phyloP scores from a whole-genome alignment of 2,113 vertebrate species.

The Catharus fuscescens region DNA sequence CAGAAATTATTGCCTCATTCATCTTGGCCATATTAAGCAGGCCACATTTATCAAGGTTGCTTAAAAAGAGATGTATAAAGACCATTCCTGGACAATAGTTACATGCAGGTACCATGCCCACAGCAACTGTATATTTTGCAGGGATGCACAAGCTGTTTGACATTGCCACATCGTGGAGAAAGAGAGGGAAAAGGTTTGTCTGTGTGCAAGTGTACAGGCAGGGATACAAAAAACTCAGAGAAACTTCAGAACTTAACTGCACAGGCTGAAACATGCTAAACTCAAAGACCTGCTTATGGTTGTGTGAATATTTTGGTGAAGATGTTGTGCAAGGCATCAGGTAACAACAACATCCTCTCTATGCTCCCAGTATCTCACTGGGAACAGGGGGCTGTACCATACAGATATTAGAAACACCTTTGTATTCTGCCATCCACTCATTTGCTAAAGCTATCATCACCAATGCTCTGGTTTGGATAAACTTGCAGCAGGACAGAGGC shows the following conservation, averaged over 20 bases:
- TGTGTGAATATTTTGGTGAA: neutral
- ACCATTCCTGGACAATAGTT: constrained; percentile 5
- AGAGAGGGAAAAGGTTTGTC: neutral
- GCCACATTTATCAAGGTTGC: constrained; percentile 56
- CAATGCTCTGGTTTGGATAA: neutral
- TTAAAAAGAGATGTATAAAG: constrained; percentile 28
- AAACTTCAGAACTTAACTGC: neutral
- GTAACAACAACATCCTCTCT: neutral
- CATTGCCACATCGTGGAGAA: neutral
- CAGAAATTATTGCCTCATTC: constrained; percentile 72
- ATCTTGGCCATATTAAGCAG: constrained; percentile 64
- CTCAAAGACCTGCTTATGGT: neutral
- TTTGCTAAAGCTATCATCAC: neutral
- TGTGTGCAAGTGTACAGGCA: neutral
- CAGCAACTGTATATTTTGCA: neutral
- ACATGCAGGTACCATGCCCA: neutral
- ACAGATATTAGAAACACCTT: neutral
- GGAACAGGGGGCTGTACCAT: neutral
- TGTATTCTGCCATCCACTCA: rapidly evolving
- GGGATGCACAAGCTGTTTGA: neutral
- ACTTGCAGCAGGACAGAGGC: neutral
- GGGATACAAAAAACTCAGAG: neutral
- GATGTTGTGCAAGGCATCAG: neutral
- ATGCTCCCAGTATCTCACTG: neutral
- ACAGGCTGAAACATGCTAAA: neutral